Conservation (phyloP, 2,888 invertebrate genomes). For the Dusona sp. region DNA sequence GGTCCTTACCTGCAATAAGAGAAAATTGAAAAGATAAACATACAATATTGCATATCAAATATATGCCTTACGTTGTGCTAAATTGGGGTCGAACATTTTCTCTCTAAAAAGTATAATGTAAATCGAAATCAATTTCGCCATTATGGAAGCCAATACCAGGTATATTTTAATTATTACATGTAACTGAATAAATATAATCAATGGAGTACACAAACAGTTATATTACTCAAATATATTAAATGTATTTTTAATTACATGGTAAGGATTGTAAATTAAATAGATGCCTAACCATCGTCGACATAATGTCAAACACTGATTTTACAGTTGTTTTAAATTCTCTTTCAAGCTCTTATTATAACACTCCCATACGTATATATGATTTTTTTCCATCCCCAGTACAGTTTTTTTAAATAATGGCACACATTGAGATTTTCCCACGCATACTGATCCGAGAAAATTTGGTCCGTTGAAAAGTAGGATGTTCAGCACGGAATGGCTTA, state of each 20-base stretch:
- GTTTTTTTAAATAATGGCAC: neutral
- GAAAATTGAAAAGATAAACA: constrained; percentile 56
- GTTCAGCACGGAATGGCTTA: constrained; percentile 15
- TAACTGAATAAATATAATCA: too few species aligned
- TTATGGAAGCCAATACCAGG: neutral
- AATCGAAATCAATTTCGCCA: neutral
- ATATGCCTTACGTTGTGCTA: neutral
- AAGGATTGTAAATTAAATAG: too few species aligned
- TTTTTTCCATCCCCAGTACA: neutral
- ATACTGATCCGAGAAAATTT: constrained; percentile 30
- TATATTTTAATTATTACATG: neutral
- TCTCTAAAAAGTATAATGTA: neutral
- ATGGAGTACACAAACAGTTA: too few species aligned
- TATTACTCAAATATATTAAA: too few species aligned
- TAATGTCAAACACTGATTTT: too few species aligned
- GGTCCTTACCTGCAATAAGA: constrained; percentile 84
- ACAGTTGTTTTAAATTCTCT: too few species aligned
- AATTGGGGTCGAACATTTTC: neutral
- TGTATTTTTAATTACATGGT: too few species aligned
- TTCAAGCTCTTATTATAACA: too few species aligned
- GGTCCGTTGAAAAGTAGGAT: constrained; percentile 34
- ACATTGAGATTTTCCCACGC: neutral
- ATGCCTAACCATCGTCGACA: too few species aligned
- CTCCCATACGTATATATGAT: too few species aligned
- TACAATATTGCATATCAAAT: constrained; percentile 11